Percentiles rank a stretch among this genome's conserved stretches.
Conservation (phyloP, 2,888 invertebrate species). For the Schizotus pectinicornis region DNA sequence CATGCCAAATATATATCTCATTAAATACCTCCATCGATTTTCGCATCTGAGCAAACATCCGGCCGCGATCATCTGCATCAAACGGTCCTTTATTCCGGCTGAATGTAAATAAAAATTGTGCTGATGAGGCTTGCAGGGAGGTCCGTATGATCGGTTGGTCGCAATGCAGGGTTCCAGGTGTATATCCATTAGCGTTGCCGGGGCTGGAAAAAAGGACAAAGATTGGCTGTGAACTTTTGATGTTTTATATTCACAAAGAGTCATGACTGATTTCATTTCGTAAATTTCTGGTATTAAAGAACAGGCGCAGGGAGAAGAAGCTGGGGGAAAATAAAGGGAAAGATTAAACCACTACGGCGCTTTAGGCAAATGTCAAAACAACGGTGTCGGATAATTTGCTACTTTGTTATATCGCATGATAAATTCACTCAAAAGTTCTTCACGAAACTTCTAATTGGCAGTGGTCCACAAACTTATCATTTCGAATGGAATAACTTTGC, state of each 20-base stretch:
- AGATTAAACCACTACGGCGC: conserved; percentile 14
- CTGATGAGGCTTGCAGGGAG: too few species aligned
- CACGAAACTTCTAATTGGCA: conserved; percentile 22
- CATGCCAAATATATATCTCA: conserved; percentile 10
- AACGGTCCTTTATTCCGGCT: not conserved
- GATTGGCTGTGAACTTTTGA: conserved; percentile 5
- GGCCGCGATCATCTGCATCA: not conserved
- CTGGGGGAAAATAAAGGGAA: not conserved
- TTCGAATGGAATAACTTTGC: conserved; percentile 20
- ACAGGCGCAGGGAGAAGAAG: not conserved
- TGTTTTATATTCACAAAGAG: conserved; percentile 2
- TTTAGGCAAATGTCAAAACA: conserved; percentile 21
- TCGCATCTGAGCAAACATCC: not conserved
- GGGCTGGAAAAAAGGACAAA: not conserved
- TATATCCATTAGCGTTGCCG: conserved; percentile 7
- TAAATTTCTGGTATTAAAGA: conserved; percentile 4
- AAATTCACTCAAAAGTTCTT: conserved; percentile 20
- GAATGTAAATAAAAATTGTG: too few species aligned
- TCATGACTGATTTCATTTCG: conserved; percentile 7
- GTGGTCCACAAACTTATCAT: conserved; percentile 19
- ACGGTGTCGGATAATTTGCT: conserved; percentile 16
- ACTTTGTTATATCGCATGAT: conserved; percentile 20
- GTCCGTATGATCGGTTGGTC: not conserved
- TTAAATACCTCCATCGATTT: conserved; percentile 6
- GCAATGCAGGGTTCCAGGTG: not conserved